Conservation (phyloP, 1,140 invertebrate genomes). For the Anthonomus grandis region DNA sequence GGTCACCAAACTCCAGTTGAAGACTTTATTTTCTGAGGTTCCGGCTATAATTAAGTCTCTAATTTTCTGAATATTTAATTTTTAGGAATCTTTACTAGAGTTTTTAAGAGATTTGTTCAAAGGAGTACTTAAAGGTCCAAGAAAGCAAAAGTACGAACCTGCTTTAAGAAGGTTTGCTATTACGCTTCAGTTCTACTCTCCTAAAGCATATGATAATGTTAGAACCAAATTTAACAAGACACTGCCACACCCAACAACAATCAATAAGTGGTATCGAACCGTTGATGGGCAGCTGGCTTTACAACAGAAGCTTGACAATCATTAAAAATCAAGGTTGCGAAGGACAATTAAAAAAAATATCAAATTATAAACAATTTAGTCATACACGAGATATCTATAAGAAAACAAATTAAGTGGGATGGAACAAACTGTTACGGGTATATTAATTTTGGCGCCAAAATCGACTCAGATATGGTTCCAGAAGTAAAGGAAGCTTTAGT, state of each 20-base stretch:
- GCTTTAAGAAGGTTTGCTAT: slow-evolving; percentile 34
- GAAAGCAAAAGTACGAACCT: slow-evolving; percentile 16
- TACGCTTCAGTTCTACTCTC: slow-evolving; percentile 48
- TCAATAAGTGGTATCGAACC: slow-evolving; percentile 45
- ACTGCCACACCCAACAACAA: slow-evolving; percentile 46
- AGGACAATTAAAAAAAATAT: slow-evolving; percentile 21
- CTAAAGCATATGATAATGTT: slow-evolving; percentile 47
- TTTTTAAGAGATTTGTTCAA: no score
- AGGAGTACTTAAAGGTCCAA: slow-evolving; percentile 14
- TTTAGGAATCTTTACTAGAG: no score
- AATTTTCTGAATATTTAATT: no score
- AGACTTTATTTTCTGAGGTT: no score
- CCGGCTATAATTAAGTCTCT: no score
- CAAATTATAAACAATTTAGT: slow-evolving; percentile 28
- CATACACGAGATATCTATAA: slow-evolving; percentile 32
- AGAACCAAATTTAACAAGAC: slow-evolving; percentile 42
- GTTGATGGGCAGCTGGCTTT: slow-evolving; percentile 46
- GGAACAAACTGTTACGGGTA: no score
- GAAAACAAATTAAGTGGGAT: slow-evolving; percentile 9
- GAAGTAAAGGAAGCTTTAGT: no score
- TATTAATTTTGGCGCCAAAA: no score
- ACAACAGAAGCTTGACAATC: slow-evolving; percentile 41
- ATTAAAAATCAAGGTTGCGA: slow-evolving; percentile 29
- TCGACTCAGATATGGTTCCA: no score
- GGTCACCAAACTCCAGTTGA: no score